These are phyloP conservation scores for Perca schrenkii DNA, from an alignment of 2,113 vertebrate genomes.

Conservation along the genomic window DNA sequence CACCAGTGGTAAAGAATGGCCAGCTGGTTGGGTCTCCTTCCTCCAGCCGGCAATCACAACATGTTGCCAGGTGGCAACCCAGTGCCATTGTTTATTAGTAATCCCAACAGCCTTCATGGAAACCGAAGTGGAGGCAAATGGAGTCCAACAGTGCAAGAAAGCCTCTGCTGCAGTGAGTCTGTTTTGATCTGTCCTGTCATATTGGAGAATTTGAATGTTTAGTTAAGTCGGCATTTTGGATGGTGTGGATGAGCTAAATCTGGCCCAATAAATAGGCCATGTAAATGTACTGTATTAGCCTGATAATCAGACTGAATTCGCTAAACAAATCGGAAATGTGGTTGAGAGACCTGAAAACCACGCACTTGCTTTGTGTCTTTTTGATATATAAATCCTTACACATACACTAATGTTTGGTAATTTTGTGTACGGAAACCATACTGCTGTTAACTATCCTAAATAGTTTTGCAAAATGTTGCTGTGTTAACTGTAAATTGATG, in stretches of 20 bases:
- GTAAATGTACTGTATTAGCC: no score
- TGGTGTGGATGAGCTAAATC: no score
- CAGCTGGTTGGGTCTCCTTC: conserved; percentile 70
- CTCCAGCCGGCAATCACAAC: conserved; percentile 51
- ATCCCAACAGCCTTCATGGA: conserved; percentile 62
- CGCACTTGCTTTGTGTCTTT: background rate
- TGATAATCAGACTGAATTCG: no score
- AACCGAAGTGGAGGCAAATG: conserved; percentile 37
- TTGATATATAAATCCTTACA: background rate
- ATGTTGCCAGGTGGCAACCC: conserved; percentile 60
- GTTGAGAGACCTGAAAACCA: background rate
- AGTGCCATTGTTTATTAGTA: conserved; percentile 79
- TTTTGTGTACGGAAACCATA: background rate
- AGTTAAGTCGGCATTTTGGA: conserved; percentile 12
- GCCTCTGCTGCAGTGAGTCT: conserved; percentile 31
- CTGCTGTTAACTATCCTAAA: no score
- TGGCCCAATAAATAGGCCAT: no score
- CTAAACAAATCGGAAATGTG: no score
- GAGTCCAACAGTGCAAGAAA: conserved; percentile 38
- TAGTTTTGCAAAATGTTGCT: background rate
- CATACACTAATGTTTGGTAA: background rate
- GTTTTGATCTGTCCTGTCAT: conserved; percentile 39
- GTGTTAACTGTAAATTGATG: background rate
- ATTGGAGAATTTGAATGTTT: conserved; percentile 41
- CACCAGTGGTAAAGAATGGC: conserved; percentile 39